Conservation (phyloP, 2,888 invertebrate species). For the Drosophila paracracens region DNA sequence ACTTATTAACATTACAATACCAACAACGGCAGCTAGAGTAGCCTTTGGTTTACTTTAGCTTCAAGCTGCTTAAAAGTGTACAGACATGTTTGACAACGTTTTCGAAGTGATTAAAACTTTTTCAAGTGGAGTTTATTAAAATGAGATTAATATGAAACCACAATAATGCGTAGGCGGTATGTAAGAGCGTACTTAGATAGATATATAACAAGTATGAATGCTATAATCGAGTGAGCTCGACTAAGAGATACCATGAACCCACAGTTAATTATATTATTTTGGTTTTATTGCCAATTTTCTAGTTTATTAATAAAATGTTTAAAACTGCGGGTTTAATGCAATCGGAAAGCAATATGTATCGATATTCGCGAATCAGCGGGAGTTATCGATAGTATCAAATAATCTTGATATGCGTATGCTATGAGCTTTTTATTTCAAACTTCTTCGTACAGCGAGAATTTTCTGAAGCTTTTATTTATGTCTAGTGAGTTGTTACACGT, state of each 20-base stretch:
- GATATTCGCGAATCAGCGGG: neutral
- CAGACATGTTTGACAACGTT: constrained; percentile 68
- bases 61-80: constrained; percentile 37
- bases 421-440: neutral
- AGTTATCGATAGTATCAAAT: neutral
- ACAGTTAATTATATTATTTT: neutral
- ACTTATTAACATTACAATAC: constrained; percentile 13
- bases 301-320: neutral
- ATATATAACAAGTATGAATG: neutral
- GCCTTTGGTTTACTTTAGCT: constrained; percentile 30
- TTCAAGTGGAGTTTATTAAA: constrained; percentile 74
- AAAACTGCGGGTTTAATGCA: neutral
- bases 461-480: neutral
- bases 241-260: neutral
- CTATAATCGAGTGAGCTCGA: neutral
- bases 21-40: constrained; percentile 9
- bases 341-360: neutral
- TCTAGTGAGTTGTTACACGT: neutral
- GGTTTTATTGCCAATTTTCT: neutral
- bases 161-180: constrained; percentile 14
- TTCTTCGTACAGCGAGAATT: neutral
- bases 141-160: constrained; percentile 63
- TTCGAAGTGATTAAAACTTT: constrained; percentile 81
- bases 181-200: neutral
- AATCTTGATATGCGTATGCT: neutral